Percentiles rank a stretch among this genome's conserved stretches.
phyloP scores from a whole-genome alignment of 2,888 invertebrate genomes.

The Cremastinae sp. region DNA sequence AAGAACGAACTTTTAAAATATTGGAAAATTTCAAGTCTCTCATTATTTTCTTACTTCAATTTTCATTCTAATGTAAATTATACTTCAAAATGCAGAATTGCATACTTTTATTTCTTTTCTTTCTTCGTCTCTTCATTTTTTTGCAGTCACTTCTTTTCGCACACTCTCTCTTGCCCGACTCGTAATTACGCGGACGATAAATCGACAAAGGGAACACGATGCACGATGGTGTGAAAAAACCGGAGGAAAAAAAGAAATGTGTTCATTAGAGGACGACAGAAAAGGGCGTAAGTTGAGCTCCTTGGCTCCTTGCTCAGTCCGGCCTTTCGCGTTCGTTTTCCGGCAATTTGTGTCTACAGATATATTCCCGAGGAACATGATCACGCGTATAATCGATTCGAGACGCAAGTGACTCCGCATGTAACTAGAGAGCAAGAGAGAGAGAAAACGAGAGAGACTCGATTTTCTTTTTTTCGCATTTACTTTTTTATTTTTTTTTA shows the following conservation, averaged over 20 bases:
- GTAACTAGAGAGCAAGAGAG: conserved; percentile 42
- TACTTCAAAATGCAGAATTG: too few relatives aligned
- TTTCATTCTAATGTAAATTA: too few relatives aligned
- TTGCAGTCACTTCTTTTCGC: not conserved
- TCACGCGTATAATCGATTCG: conserved; percentile 55
- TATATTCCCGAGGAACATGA: not conserved
- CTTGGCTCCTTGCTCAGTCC: not conserved
- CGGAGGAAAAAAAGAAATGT: not conserved
- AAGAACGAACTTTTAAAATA: too few relatives aligned
- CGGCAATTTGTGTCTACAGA: not conserved
- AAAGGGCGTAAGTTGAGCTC: conserved; percentile 1
- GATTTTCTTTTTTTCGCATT: conserved; percentile 1
- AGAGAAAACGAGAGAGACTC: too few relatives aligned
- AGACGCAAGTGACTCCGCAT: conserved; percentile 55
- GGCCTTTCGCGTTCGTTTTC: not conserved
- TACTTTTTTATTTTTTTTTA: conserved; percentile 19
- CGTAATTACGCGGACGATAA: conserved; percentile 7
- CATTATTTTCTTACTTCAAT: too few relatives aligned
- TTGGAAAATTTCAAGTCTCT: too few relatives aligned
- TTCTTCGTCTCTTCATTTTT: not conserved
- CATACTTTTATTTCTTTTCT: not conserved
- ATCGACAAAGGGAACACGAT: not conserved
- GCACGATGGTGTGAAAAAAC: not conserved
- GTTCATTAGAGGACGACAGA: not conserved
- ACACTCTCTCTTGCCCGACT: not conserved